Conservation (phyloP, 2,888 invertebrate genomes). For the Sminthurides aquaticus region DNA sequence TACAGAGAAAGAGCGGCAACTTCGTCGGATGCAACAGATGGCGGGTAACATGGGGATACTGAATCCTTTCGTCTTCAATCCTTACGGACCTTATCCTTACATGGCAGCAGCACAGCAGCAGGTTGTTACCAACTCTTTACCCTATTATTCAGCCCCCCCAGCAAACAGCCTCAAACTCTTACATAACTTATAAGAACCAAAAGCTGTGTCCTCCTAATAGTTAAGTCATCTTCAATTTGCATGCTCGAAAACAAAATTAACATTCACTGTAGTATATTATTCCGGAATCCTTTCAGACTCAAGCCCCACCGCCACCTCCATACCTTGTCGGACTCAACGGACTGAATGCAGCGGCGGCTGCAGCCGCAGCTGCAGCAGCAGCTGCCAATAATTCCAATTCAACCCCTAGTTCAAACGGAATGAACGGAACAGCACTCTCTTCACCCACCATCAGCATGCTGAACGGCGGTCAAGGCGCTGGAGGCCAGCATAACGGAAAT, state of each 20-base stretch:
- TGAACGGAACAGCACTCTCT: slow-evolving; percentile 24
- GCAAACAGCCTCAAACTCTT: slow-evolving; percentile 55
- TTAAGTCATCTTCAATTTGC: no score
- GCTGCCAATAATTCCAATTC: slow-evolving; percentile 15
- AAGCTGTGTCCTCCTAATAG: no score
- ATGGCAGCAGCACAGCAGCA: slow-evolving; percentile 51
- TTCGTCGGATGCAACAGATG: slow-evolving; percentile 99
- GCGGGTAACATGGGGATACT: slow-evolving; percentile 97
- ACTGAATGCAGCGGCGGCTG: slow-evolving; percentile 27
- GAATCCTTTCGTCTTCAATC: slow-evolving; percentile 92
- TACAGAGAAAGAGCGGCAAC: slow-evolving; percentile 98
- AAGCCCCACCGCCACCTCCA: slow-evolving; percentile 66
- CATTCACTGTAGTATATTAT: no score
- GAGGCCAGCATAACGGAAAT: slow-evolving; percentile 25
- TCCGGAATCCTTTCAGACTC: slow-evolving; percentile 46
- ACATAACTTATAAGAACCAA: no score
- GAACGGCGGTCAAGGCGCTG: slow-evolving; percentile 21
- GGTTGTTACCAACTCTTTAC: slow-evolving; percentile 17
- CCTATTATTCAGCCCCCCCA: neutral
- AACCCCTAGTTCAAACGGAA: slow-evolving; percentile 19
- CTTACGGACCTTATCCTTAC: slow-evolving; percentile 75
- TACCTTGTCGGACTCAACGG: slow-evolving; percentile 19
- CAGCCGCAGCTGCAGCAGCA: slow-evolving; percentile 21
- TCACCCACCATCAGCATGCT: slow-evolving; percentile 22
- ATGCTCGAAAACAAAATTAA: no score